Evolutionary conservation across 2,888 invertebrate genomes (phyloP).

Genomic region (Bombylius discolor): DNA sequence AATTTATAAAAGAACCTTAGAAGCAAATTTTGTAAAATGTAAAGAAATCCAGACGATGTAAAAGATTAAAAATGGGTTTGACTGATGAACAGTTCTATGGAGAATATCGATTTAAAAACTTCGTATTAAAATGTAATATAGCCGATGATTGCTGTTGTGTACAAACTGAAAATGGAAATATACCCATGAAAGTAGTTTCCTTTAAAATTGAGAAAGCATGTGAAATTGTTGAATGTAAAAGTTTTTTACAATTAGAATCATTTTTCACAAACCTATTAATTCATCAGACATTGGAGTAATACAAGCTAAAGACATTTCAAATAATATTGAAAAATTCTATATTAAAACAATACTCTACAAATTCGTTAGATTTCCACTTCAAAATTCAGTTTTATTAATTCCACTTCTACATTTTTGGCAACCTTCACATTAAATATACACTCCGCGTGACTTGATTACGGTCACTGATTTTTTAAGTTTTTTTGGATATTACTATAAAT

Average conservation of each 20-base stretch:
- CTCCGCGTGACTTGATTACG: too few relatives aligned
- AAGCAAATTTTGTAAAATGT: too few relatives aligned
- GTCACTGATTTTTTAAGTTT: too few relatives aligned
- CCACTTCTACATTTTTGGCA: background rate
- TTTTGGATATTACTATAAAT: too few relatives aligned
- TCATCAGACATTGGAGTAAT: background rate
- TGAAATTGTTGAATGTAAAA: background rate
- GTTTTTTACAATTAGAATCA: background rate
- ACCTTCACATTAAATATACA: too few relatives aligned
- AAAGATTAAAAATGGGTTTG: too few relatives aligned
- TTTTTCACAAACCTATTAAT: conserved; percentile 1
- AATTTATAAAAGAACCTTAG: too few relatives aligned
- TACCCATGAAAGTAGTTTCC: conserved; percentile 3
- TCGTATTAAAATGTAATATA: background rate
- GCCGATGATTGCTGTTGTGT: conserved; percentile 2
- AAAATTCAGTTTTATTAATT: background rate
- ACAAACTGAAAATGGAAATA: too few relatives aligned
- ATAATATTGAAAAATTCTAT: background rate
- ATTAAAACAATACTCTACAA: background rate
- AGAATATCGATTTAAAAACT: conserved; percentile 2
- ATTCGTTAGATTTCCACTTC: background rate
- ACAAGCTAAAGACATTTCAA: background rate
- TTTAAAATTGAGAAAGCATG: background rate
- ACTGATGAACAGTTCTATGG: too few relatives aligned
- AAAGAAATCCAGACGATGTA: too few relatives aligned